Base-by-base conservation (phyloP, 1,140 invertebrate species). In the Tribolium madens region DNA sequence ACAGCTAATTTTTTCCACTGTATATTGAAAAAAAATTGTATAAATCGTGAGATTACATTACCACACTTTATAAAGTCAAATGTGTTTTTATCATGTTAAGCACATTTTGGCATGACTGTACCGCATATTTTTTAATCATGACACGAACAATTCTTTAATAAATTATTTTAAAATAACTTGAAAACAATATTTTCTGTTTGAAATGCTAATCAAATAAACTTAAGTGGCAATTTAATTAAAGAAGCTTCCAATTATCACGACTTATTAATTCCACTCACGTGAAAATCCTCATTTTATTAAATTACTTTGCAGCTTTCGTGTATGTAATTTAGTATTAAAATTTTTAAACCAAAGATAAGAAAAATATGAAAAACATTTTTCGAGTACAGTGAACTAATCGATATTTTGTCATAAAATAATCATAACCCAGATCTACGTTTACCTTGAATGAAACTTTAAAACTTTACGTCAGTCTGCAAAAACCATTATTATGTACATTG, bases 381-480 rank as follows among this genome's bases (percentile, higher is more conserved):
- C 10, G 14, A 10, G 18, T 21, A n/a, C 17, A 10, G 15, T 21
- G 7, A 57, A 33, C 3, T n/a, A 26, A 12, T 64, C 57, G 26
- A 64, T 64, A 33, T 33, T 13, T 31, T 31, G 13, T 33, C 7
- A 64, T 64, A 1, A 64, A 64, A 64, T 64, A 64, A 64, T 64
- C 57, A 64, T 64, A 64, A 64, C 57, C 57, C 26, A 64, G 21
- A 64, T 64, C 57, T 64, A 64, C 57, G 17, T 31, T 64, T 14
- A 33, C 57, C 57, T 31, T 33, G 57, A 64, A 64, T 64, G 57
- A 64, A 64, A 64, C 12, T 64, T 64, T 64, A 31, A 64, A 64
- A 33, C 57, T 64, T 64, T 12, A 33, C 57, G 57, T 64, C 57
- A 64, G 12, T 12, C 26, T 3, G 57, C 57, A 31, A 33, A 64